Percentiles rank a stretch among this genome's conserved stretches.
Conservation (phyloP, 2,113 vertebrate genomes). For the Caranx melampygus region DNA sequence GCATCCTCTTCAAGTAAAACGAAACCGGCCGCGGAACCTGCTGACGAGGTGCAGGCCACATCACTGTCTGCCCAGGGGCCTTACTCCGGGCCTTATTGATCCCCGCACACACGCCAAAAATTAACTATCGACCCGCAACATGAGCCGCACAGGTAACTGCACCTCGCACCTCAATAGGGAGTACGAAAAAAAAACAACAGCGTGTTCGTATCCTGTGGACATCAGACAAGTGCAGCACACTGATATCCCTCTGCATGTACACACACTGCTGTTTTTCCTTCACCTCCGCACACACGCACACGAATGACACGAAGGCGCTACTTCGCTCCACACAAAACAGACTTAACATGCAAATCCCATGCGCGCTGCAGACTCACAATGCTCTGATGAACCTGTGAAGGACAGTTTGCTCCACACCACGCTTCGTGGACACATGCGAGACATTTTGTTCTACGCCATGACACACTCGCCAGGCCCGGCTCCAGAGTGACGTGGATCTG, state of each 20-base stretch:
- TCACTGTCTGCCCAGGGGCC: slow-evolving; percentile 50
- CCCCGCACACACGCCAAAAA: slow-evolving; percentile 76
- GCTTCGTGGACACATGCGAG: slow-evolving; percentile 45
- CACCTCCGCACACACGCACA: neutral
- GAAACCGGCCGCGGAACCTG: slow-evolving; percentile 68
- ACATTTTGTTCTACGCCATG: slow-evolving; percentile 68
- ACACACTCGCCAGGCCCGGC: slow-evolving; percentile 52
- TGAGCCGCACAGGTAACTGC: slow-evolving; percentile 69
- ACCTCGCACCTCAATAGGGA: slow-evolving; percentile 49
- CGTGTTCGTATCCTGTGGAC: slow-evolving; percentile 26
- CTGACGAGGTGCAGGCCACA: slow-evolving; percentile 71
- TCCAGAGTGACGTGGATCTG: slow-evolving; percentile 59
- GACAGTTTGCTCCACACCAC: slow-evolving; percentile 65
- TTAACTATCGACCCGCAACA: slow-evolving; percentile 83
- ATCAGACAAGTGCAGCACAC: slow-evolving; percentile 4
- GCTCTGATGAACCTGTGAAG: slow-evolving; percentile 55
- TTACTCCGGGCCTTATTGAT: slow-evolving; percentile 79
- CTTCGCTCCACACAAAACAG: neutral
- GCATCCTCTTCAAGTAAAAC: slow-evolving; percentile 72
- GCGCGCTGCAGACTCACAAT: slow-evolving; percentile 15
- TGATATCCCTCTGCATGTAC: neutral
- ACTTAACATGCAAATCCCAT: slow-evolving; percentile 26
- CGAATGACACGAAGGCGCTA: neutral
- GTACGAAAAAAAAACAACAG: slow-evolving; percentile 30
- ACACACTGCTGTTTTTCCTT: neutral